Base-by-base conservation (phyloP, 2,888 invertebrate species). In the Osmoderma eremita region DNA sequence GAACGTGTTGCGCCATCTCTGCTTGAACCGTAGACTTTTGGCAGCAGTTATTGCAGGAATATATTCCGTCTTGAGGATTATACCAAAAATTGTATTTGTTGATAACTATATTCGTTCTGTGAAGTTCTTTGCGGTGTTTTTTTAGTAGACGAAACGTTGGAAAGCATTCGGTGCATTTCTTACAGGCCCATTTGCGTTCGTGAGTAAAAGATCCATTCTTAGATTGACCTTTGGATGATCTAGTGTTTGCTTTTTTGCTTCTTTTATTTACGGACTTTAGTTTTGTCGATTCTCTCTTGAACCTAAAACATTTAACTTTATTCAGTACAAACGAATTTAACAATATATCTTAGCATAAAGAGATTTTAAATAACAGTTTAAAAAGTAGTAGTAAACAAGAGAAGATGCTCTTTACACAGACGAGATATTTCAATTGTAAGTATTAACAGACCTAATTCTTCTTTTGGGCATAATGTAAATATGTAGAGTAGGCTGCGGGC, bases 51-150 rank as follows among this genome's bases (percentile, higher is more conserved):
- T 30, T 30, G 30, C 30, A 30, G 30, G 30, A 30, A 10, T 30
- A 30, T 30, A 30, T 5, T 1, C 30, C 72, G 22, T 73, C 72
- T 36, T 67, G 65, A 8, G 51, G 48, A 10, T 65, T 41, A 6
- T 71, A 76, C 45, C 75, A 78, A 67, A 77, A 80, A 41, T 73
- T 71, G 18, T 69, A 67, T 15, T 63, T 39, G 8, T 24, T 56
- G 39, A 68, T 69, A 39, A 63, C 49, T 5, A 18, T 42, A 3
- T 58, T 30, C 6, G 69, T 65, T 39, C 66, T 39, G 39, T 73
- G 72, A 0, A 20, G 39, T 49, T 67, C 58, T 36, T 67, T 69
- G 12, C 75, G 74, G 68, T 81, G 80, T 5, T 4, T 74, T 75
- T 1, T 74, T 73, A 3, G 78, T 70, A 10, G 22, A 50, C n/a